Evolutionary conservation across 2,113 vertebrate species (phyloP).

Genomic region (Podilymbus podiceps): DNA sequence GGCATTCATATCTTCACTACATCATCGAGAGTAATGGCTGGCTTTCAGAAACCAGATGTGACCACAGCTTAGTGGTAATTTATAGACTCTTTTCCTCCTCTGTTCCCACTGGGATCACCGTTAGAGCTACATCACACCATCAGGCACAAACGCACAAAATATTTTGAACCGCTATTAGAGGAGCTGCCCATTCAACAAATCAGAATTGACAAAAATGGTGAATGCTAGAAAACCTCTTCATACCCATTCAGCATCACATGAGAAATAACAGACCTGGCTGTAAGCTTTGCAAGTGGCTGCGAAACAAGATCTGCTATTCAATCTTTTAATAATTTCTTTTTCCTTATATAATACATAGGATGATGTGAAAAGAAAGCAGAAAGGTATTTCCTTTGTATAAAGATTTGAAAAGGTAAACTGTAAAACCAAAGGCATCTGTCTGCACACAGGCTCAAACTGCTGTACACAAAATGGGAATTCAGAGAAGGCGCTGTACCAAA

Average conservation of each 20-base stretch:
- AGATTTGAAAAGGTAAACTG: neutral
- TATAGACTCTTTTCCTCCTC: neutral
- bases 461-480: neutral
- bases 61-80: neutral
- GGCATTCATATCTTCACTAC: neutral
- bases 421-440: neutral
- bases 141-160: neutral
- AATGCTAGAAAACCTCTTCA: neutral
- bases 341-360: neutral
- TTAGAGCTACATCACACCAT: neutral
- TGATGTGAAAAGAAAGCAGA: neutral
- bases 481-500: neutral
- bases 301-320: neutral
- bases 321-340: neutral
- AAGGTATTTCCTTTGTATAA: neutral
- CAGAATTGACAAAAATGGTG: neutral
- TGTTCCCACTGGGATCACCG: neutral
- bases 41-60: neutral
- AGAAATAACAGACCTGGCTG: neutral
- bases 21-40: neutral
- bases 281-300: neutral
- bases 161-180: neutral
- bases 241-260: neutral
- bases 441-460: neutral
- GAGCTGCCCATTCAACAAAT: neutral